A percentile compares a stretch with the other conserved stretches of the same genome.
Conservation (phyloP, 2,797 vertebrate species). For the Pempheris klunzingeri region DNA sequence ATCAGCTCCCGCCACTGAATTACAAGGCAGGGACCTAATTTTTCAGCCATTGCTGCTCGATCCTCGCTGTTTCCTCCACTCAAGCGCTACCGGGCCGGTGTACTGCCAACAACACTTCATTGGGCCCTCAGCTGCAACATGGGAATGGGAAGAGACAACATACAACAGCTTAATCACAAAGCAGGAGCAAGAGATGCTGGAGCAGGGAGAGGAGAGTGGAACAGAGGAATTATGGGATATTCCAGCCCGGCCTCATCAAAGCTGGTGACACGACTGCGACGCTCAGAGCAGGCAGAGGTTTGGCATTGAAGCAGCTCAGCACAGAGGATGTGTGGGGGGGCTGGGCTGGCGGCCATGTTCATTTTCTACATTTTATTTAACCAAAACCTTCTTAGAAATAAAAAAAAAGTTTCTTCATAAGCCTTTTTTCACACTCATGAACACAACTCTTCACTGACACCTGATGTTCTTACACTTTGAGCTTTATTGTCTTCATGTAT, state of each 20-base stretch:
- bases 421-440: background rate
- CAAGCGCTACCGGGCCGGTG: constrained; percentile 50
- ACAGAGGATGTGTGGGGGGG: background rate
- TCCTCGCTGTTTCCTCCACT: constrained; percentile 79
- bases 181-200: constrained; percentile 41
- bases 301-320: constrained; percentile 5
- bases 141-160: constrained; percentile 75
- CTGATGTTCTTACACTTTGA: background rate
- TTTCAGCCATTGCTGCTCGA: constrained; percentile 75
- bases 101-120: constrained; percentile 68
- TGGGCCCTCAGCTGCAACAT: constrained; percentile 65
- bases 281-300: background rate
- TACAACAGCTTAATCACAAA: constrained; percentile 69
- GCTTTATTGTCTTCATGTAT: too few species aligned
- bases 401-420: too few species aligned
- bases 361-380: background rate
- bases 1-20: constrained; percentile 82
- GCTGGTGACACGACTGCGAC: constrained; percentile 2
- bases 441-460: background rate
- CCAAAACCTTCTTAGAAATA: background rate
- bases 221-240: constrained; percentile 17
- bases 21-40: constrained; percentile 82
- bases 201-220: constrained; percentile 12
- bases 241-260: constrained; percentile 13
- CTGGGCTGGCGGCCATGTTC: background rate